A percentile compares a stretch with the other conserved stretches of the same genome.
Evolutionary conservation across 2,797 vertebrate genomes (phyloP).

Genomic region (Pseudochirops cupreus): DNA sequence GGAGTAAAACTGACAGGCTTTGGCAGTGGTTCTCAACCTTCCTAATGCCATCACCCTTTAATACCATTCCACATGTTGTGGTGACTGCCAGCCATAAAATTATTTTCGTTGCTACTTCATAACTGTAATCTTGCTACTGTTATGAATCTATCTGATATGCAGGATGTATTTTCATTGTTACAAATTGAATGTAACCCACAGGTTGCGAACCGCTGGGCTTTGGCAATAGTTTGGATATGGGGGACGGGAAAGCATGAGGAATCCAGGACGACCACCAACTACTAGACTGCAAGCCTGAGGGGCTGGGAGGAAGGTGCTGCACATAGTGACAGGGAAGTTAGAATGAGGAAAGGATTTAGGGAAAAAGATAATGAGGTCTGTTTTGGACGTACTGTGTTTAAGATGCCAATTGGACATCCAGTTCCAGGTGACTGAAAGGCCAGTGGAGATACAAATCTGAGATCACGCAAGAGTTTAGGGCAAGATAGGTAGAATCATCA

Average conservation of each 20-base stretch:
- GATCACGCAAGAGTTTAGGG: not conserved
- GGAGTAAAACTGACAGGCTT: not conserved
- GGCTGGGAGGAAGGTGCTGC: not conserved
- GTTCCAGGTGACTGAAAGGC: not conserved
- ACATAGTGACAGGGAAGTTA: not conserved
- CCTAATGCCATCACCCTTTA: no score
- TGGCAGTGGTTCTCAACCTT: no score
- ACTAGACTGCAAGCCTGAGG: not conserved
- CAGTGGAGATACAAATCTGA: not conserved
- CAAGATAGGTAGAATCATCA: not conserved
- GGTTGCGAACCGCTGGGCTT: not conserved
- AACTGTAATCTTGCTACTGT: no score
- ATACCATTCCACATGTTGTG: no score
- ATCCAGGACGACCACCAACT: not conserved
- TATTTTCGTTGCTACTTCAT: no score
- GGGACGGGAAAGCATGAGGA: not conserved
- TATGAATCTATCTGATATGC: no score
- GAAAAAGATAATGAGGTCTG: not conserved
- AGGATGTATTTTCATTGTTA: no score
- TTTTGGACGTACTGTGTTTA: not conserved
- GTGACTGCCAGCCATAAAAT: no score
- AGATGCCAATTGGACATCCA: not conserved
- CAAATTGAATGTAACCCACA: no score
- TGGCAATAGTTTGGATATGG: not conserved
- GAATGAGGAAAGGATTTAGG: not conserved